These are phyloP conservation scores for Ophioninae sp. DNA, from an alignment of 2,888 invertebrate species.

Conservation along the genomic window DNA sequence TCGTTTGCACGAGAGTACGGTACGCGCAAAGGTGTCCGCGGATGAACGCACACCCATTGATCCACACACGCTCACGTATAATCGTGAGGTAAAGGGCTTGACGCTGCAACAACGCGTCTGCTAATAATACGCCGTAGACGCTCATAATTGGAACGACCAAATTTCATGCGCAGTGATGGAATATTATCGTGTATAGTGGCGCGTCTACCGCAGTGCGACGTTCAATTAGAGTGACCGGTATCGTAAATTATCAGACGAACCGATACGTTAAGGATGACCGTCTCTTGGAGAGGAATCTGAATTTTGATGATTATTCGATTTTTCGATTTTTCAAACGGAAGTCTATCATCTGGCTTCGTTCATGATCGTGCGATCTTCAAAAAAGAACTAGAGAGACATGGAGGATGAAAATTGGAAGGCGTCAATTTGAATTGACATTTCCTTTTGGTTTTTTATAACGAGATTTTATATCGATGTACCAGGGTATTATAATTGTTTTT, in stretches of 20 bases:
- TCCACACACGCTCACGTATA: background rate
- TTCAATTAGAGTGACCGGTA: constrained; percentile 20
- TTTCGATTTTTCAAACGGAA: no score
- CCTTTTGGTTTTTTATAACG: no score
- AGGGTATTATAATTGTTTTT: no score
- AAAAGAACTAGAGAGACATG: no score
- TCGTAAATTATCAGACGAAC: constrained; percentile 17
- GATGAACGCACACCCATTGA: background rate
- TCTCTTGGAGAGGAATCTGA: background rate
- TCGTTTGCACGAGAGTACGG: constrained; percentile 33
- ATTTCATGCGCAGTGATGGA: constrained; percentile 49
- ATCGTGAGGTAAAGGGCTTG: background rate
- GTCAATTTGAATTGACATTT: no score
- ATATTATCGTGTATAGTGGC: constrained; percentile 23
- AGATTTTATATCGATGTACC: no score
- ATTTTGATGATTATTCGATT: background rate
- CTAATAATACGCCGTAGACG: constrained; percentile 50
- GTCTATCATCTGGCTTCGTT: no score
- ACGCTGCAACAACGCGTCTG: constrained; percentile 46
- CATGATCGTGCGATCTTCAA: no score
- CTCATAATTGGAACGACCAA: constrained; percentile 46
- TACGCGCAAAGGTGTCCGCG: background rate
- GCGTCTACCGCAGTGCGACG: constrained; percentile 32
- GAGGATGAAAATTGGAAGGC: no score
- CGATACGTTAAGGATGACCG: background rate